A percentile compares a stretch with the other conserved stretches of the same genome.
Evolutionary conservation across 2,113 vertebrate species (phyloP).

Genomic region (Propithecus coquereli): DNA sequence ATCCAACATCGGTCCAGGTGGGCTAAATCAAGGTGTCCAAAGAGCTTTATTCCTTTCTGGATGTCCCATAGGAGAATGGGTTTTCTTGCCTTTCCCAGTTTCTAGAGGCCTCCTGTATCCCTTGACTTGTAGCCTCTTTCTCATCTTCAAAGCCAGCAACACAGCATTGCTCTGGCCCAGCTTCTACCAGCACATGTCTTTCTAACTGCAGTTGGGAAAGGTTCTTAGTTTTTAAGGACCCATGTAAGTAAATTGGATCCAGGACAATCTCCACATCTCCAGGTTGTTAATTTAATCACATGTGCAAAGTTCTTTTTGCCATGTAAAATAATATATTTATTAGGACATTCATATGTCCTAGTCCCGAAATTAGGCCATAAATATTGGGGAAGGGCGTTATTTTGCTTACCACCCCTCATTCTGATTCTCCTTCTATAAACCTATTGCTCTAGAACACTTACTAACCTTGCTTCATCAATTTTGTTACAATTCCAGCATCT

Average conservation of each 20-base stretch:
- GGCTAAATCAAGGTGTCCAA: neutral
- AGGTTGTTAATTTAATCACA: neutral
- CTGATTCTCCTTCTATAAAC: neutral
- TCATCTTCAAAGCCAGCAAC: neutral
- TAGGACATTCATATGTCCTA: neutral
- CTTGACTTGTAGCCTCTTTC: neutral
- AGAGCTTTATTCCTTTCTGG: neutral
- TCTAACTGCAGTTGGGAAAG: neutral
- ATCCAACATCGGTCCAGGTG: neutral
- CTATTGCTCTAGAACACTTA: neutral
- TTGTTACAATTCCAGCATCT: neutral
- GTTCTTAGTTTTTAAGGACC: neutral
- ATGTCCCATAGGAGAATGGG: neutral
- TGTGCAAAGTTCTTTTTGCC: neutral
- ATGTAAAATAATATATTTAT: neutral
- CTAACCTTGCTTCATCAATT: neutral
- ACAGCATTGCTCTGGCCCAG: neutral
- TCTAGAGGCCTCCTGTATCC: neutral
- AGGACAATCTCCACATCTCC: neutral
- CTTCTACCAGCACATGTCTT: neutral
- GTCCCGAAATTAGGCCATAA: neutral
- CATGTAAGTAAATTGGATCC: neutral
- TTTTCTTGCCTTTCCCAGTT: neutral
- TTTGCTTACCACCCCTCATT: neutral
- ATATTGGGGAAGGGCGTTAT: neutral